phyloP scores from a whole-genome alignment of 2,888 invertebrate species.

The Thumatha senex region DNA sequence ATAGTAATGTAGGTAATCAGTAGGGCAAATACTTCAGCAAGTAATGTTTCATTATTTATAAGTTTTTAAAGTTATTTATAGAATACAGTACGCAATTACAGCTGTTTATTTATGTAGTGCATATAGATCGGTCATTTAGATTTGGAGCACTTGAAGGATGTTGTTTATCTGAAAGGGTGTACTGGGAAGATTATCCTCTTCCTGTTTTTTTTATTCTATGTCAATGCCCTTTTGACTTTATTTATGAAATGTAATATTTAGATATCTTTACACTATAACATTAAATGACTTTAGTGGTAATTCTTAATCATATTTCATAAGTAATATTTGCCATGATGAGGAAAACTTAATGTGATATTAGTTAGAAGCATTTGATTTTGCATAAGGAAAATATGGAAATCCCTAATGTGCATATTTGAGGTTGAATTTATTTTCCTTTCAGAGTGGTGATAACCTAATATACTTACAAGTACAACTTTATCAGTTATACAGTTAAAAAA shows the following conservation, averaged over 20 bases:
- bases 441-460: too few species aligned
- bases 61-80: conserved; percentile 68
- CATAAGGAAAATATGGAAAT: background rate
- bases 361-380: background rate
- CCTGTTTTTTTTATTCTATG: conserved; percentile 9
- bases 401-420: too few species aligned
- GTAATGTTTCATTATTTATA: conserved; percentile 50
- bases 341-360: background rate
- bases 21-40: conserved; percentile 13
- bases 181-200: conserved; percentile 20
- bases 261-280: background rate
- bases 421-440: background rate
- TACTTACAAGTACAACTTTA: too few species aligned
- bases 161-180: conserved; percentile 15
- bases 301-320: background rate
- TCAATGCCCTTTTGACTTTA: conserved; percentile 1
- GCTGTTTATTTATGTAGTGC: conserved; percentile 58
- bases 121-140: conserved; percentile 38
- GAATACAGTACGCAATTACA: conserved; percentile 55
- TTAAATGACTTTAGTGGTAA: background rate
- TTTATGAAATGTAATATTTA: background rate
- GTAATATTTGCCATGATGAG: background rate
- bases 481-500: too few species aligned
- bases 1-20: too few species aligned
- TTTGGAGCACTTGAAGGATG: conserved; percentile 26